Evolutionary conservation across 2,797 vertebrate genomes (phyloP).

Genomic region (Hemibagrus guttatus): DNA sequence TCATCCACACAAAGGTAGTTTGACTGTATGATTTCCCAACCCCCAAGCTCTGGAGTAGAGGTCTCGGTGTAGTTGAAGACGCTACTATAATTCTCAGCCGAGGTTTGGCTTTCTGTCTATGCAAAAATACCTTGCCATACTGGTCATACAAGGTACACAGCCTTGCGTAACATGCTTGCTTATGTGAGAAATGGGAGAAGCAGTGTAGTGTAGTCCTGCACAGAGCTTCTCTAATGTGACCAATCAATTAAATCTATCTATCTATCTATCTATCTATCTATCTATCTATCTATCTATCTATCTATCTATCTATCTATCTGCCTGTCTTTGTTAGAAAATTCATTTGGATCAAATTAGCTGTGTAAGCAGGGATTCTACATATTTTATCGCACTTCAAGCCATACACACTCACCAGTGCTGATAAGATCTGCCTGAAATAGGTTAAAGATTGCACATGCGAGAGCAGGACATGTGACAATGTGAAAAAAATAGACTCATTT

Average conservation of each 20-base stretch:
- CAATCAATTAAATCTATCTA: background rate
- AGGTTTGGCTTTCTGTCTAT: slow-evolving; percentile 22
- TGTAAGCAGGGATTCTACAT: slow-evolving; percentile 4
- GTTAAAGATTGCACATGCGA: slow-evolving; percentile 59
- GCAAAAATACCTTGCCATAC: slow-evolving; percentile 28
- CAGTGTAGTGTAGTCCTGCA: background rate
- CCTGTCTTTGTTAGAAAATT: background rate
- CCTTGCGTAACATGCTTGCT: slow-evolving; percentile 3
- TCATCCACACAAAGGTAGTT: background rate
- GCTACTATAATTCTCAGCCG: slow-evolving; percentile 1
- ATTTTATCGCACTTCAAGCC: background rate
- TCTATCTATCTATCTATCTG: background rate
- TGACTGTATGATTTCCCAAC: background rate
- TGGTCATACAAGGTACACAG: slow-evolving; percentile 25
- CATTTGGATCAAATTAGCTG: background rate
- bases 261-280: background rate
- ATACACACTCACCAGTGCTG: slow-evolving; percentile 2
- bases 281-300: background rate
- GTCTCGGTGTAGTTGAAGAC: background rate
- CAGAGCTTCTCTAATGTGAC: background rate
- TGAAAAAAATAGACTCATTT: slow-evolving; percentile 57
- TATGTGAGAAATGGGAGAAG: background rate
- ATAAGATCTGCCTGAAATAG: slow-evolving; percentile 53
- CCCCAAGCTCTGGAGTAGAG: too few relatives aligned
- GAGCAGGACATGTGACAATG: slow-evolving; percentile 52